Percentiles rank a stretch among this genome's conserved stretches.
Conservation (phyloP, 2,113 vertebrate genomes). For the Brachyhypopomus gauderio region DNA sequence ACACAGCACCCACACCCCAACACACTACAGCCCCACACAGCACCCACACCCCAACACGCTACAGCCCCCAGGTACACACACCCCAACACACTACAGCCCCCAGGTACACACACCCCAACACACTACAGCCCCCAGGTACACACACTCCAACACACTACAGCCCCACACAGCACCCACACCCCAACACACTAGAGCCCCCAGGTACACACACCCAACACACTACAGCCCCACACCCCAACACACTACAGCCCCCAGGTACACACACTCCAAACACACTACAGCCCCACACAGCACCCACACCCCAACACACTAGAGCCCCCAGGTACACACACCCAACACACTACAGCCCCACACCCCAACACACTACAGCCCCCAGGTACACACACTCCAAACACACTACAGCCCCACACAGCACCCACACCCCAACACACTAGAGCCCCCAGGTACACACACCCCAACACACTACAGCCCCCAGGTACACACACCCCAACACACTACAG, state of each 20-base stretch:
- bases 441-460: constrained; percentile 40
- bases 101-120: constrained; percentile 40
- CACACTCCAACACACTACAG: no score
- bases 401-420: constrained; percentile 29
- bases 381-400: no score
- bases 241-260: constrained; percentile 46
- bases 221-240: constrained; percentile 20
- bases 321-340: no score
- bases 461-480: constrained; percentile 46
- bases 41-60: constrained; percentile 34
- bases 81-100: constrained; percentile 35
- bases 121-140: constrained; percentile 46
- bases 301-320: constrained; percentile 33
- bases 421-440: constrained; percentile 34
- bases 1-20: no score
- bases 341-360: constrained; percentile 21
- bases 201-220: no score
- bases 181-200: constrained; percentile 35
- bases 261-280: no score
- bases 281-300: constrained; percentile 30
- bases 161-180: constrained; percentile 25
- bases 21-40: constrained; percentile 30
- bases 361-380: constrained; percentile 45
- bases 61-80: constrained; percentile 41
- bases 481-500: constrained; percentile 38